These are phyloP conservation scores for Rotaria socialis DNA, from an alignment of 2,888 invertebrate genomes.

Conservation along the genomic window DNA sequence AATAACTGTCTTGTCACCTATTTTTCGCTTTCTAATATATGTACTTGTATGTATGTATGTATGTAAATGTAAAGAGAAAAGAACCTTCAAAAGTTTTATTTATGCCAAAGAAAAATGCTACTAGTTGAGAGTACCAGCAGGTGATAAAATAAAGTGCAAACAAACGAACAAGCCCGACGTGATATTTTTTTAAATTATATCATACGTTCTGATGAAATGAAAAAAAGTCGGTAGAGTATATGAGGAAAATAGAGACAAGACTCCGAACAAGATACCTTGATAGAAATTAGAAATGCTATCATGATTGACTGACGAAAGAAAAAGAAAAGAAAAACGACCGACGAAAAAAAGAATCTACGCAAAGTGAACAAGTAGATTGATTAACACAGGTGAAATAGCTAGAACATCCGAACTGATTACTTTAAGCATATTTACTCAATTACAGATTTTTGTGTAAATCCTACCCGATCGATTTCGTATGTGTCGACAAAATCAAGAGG, in stretches of 20 bases:
- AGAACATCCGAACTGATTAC: background rate
- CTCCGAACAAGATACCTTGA: background rate
- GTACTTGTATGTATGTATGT: background rate
- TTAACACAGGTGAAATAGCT: background rate
- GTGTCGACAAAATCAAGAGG: background rate
- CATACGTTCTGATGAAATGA: background rate
- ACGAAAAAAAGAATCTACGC: background rate
- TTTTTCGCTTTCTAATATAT: background rate
- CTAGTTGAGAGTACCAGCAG: background rate
- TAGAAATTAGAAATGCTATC: background rate
- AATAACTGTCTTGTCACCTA: background rate
- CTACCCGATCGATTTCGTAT: background rate
- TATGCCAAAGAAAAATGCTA: background rate
- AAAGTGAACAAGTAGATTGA: background rate
- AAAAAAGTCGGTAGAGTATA: background rate
- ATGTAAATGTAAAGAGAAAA: background rate
- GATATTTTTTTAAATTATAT: background rate
- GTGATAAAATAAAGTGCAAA: background rate
- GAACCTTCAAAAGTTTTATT: background rate
- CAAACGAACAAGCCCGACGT: conserved; percentile 1
- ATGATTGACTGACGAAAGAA: background rate
- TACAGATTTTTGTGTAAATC: background rate
- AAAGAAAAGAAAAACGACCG: background rate
- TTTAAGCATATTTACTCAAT: background rate
- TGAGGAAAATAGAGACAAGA: background rate